A percentile compares a stretch with the other conserved stretches of the same genome.
Conservation (phyloP, 2,888 invertebrate species). For the Nycteola revayana region DNA sequence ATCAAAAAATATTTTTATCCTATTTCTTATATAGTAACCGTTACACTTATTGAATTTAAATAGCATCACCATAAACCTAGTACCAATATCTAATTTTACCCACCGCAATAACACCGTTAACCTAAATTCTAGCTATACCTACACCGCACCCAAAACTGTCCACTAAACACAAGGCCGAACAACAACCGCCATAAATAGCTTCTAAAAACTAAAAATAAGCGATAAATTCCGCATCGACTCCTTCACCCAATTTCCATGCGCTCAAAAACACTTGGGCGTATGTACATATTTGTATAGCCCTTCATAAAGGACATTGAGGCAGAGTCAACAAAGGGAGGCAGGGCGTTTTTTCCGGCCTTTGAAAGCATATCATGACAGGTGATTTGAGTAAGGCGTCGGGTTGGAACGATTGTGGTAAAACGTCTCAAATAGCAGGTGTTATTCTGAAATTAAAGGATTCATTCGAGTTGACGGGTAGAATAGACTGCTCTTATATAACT, state of each 20-base stretch:
- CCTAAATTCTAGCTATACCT: too few species aligned
- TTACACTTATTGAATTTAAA: too few species aligned
- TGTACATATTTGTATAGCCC: constrained; percentile 13
- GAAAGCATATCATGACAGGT: constrained; percentile 16
- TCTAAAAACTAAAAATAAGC: too few species aligned
- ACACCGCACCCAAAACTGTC: too few species aligned
- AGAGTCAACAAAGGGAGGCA: constrained; percentile 18
- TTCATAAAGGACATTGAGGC: constrained; percentile 13
- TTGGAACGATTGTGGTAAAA: constrained; percentile 8
- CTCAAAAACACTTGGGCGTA: constrained; percentile 16
- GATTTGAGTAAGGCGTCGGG: constrained; percentile 22
- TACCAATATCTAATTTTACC: too few species aligned
- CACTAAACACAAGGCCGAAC: too few species aligned
- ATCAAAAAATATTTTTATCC: too few species aligned
- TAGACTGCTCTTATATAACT: too few species aligned
- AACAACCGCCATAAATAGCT: too few species aligned
- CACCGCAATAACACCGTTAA: too few species aligned
- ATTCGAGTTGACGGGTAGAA: background rate
- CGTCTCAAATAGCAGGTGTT: constrained; percentile 6
- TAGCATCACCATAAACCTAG: too few species aligned
- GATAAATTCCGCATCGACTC: constrained; percentile 16
- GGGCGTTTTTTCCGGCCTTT: constrained; percentile 10
- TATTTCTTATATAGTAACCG: too few species aligned
- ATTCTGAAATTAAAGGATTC: constrained; percentile 11
- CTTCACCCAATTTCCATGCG: constrained; percentile 16